Conservation (phyloP, 2,888 invertebrate genomes). For the Criorhina ranunculi region DNA sequence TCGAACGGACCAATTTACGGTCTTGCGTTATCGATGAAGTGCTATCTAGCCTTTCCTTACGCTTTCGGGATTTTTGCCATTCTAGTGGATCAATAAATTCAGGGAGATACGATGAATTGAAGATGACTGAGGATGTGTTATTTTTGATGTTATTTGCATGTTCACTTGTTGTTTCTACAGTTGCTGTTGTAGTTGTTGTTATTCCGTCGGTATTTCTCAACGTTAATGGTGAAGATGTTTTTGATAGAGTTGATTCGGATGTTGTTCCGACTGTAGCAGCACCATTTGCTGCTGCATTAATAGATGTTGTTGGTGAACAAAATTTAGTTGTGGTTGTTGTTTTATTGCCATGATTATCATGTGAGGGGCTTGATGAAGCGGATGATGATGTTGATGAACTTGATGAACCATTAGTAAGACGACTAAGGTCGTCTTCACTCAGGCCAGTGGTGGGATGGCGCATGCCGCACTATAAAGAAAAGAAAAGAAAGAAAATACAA, state of each 20-base stretch:
- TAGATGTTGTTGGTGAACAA: slow-evolving; percentile 74
- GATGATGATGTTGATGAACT: slow-evolving; percentile 81
- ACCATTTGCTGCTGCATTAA: slow-evolving; percentile 58
- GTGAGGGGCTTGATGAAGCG: slow-evolving; percentile 78
- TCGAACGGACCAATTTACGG: slow-evolving; percentile 87
- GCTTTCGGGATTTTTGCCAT: slow-evolving; percentile 86
- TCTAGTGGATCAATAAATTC: slow-evolving; percentile 84
- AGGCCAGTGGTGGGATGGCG: slow-evolving; percentile 85
- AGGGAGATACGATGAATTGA: slow-evolving; percentile 84
- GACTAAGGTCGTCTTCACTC: slow-evolving; percentile 85
- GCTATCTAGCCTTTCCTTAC: slow-evolving; percentile 88
- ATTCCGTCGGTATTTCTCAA: slow-evolving; percentile 53
- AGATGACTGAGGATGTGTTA: slow-evolving; percentile 78
- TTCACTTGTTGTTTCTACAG: slow-evolving; percentile 49
- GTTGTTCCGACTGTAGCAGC: slow-evolving; percentile 62
- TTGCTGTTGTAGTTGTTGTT: slow-evolving; percentile 64
- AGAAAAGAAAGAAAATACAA: slow-evolving; percentile 51
- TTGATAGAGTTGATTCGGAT: slow-evolving; percentile 70
- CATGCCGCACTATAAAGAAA: slow-evolving; percentile 84
- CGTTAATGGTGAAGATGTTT: slow-evolving; percentile 55
- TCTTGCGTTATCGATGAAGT: slow-evolving; percentile 86
- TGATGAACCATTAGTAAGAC: slow-evolving; percentile 85
- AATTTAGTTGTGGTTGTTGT: slow-evolving; percentile 72
- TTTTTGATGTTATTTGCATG: slow-evolving; percentile 70
- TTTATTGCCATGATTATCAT: slow-evolving; percentile 74